Conservation (phyloP, 2,113 vertebrate species). For the Monopterus albus region DNA sequence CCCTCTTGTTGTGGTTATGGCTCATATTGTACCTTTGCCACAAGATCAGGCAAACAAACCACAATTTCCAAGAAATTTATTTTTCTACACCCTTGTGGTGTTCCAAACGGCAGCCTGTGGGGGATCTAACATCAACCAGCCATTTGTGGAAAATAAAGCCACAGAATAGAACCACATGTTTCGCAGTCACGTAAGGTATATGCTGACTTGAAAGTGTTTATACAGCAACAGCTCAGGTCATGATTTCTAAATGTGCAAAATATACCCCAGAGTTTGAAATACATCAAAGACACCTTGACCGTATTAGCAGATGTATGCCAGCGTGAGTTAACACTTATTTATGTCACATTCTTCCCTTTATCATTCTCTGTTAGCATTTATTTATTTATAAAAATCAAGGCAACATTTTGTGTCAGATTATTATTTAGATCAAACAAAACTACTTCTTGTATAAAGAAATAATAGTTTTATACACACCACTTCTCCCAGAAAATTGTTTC, state of each 20-base stretch:
- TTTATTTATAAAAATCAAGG: too few relatives aligned
- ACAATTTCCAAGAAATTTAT: conserved; percentile 64
- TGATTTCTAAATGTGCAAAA: conserved; percentile 35
- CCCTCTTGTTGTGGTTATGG: conserved; percentile 55
- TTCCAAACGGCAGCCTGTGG: conserved; percentile 59
- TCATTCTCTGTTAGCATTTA: neutral
- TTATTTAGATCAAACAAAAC: too few relatives aligned
- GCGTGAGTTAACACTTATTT: neutral
- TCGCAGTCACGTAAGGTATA: conserved; percentile 48
- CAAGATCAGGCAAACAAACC: conserved; percentile 44
- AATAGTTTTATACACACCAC: too few relatives aligned
- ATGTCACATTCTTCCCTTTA: neutral
- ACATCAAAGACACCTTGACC: conserved; percentile 28
- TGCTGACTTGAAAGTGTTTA: conserved; percentile 37
- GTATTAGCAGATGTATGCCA: neutral
- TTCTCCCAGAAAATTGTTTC: too few relatives aligned
- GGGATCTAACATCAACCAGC: conserved; percentile 55
- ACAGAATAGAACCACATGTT: conserved; percentile 69
- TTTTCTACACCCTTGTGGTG: conserved; percentile 65
- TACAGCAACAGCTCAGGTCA: conserved; percentile 36
- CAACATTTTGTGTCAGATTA: too few relatives aligned
- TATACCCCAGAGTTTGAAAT: conserved; percentile 11
- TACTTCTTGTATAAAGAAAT: too few relatives aligned
- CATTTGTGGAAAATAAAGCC: conserved; percentile 56
- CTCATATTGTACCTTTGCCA: conserved; percentile 45